A percentile compares a stretch with the other conserved stretches of the same genome.
Evolutionary conservation across 2,797 vertebrate species (phyloP).

Genomic region (Myotis pilosus): DNA sequence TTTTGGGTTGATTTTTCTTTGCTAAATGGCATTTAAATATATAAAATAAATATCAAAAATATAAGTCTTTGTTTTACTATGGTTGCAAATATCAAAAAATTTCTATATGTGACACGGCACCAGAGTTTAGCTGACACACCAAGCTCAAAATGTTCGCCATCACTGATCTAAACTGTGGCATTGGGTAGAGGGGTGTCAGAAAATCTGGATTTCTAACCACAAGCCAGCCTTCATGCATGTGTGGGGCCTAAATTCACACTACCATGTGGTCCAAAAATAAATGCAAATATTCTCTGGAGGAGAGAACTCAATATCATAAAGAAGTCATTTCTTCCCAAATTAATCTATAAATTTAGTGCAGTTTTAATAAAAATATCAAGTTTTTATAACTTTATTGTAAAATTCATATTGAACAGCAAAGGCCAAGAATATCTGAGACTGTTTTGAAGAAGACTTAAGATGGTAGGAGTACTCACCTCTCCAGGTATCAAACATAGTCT

Average conservation of each 20-base stretch:
- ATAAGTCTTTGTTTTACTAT: no score
- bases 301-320: not conserved
- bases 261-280: constrained; percentile 8
- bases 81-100: no score
- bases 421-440: not conserved
- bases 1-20: no score
- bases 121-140: no score
- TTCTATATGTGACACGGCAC: no score
- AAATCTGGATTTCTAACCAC: constrained; percentile 5
- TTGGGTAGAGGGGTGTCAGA: not conserved
- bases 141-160: no score
- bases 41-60: no score
- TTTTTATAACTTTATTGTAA: constrained; percentile 50
- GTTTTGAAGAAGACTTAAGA: constrained; percentile 46
- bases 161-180: not conserved
- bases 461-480: not conserved
- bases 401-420: constrained; percentile 14
- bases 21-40: no score
- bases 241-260: not conserved
- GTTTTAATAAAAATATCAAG: constrained; percentile 49
- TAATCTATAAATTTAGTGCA: constrained; percentile 9
- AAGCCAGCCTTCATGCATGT: not conserved
- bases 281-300: constrained; percentile 16
- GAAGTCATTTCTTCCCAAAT: not conserved
- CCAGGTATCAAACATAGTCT: not conserved